phyloP scores from a whole-genome alignment of 1,140 invertebrate genomes.

The Chrysopa pallens region DNA sequence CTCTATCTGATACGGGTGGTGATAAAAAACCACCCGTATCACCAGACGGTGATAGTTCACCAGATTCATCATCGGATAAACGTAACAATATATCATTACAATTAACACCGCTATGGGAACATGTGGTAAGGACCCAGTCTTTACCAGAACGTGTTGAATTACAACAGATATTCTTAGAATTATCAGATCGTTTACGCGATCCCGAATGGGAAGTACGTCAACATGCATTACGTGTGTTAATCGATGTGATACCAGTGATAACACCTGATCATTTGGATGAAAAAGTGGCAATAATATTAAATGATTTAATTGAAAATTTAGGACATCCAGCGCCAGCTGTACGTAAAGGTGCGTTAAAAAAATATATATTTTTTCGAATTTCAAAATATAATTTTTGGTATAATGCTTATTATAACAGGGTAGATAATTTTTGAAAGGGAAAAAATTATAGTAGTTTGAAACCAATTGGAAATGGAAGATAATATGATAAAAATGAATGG shows the following conservation, averaged over 20 bases:
- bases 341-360: constrained; percentile 31
- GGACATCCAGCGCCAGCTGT: constrained; percentile 58
- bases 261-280: constrained; percentile 36
- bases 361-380: too few species aligned
- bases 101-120: constrained; percentile 57
- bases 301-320: constrained; percentile 49
- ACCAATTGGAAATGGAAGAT: too few species aligned
- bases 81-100: constrained; percentile 19
- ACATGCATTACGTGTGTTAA: constrained; percentile 53
- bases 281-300: constrained; percentile 34
- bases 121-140: constrained; percentile 39
- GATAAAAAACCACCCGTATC: too few species aligned
- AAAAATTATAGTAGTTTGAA: too few species aligned
- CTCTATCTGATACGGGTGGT: too few species aligned
- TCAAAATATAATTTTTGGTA: too few species aligned
- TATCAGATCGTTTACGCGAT: constrained; percentile 48
- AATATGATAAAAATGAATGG: too few species aligned
- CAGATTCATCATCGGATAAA: background rate
- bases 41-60: too few species aligned
- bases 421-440: too few species aligned
- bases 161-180: constrained; percentile 40
- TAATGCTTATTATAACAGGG: too few species aligned
- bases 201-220: constrained; percentile 66
- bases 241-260: constrained; percentile 51
- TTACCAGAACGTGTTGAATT: constrained; percentile 41